These are phyloP conservation scores for Grapholita molesta DNA, from an alignment of 1,140 invertebrate species.

Conservation along the genomic window DNA sequence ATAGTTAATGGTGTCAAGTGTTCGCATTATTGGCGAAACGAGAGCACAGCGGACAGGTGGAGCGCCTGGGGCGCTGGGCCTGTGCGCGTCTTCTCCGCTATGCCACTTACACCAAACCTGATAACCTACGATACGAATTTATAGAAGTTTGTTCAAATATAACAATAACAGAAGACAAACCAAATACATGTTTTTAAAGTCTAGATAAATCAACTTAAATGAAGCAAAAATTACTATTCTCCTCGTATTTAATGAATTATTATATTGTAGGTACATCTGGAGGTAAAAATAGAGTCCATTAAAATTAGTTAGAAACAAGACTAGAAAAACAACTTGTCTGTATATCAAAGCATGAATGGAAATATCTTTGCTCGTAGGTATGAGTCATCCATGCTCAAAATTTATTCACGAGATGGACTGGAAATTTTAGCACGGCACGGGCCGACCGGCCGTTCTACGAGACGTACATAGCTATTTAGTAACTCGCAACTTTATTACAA, in stretches of 20 bases:
- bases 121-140: not conserved
- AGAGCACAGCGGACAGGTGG: not conserved
- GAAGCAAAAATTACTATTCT: too few relatives aligned
- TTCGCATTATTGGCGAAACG: not conserved
- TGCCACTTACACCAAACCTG: not conserved
- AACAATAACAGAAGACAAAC: not conserved
- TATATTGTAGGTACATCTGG: too few relatives aligned
- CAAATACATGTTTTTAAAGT: not conserved
- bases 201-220: too few relatives aligned
- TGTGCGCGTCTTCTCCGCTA: not conserved
- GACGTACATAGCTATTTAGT: not conserved
- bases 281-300: not conserved
- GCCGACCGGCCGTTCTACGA: not conserved
- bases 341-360: slow-evolving; percentile 8
- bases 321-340: not conserved
- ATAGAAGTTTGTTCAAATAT: not conserved
- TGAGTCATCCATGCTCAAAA: slow-evolving; percentile 2
- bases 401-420: slow-evolving; percentile 2
- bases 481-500: not conserved
- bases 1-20: not conserved
- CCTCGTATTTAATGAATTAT: too few relatives aligned
- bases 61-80: not conserved
- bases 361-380: slow-evolving; percentile 3
- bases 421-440: slow-evolving; percentile 1
- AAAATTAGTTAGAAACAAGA: not conserved